Evolutionary conservation across 2,888 invertebrate genomes (phyloP), one percentile per base, ranked within the genome.

Genomic region (Dichetophora obliterata): DNA sequence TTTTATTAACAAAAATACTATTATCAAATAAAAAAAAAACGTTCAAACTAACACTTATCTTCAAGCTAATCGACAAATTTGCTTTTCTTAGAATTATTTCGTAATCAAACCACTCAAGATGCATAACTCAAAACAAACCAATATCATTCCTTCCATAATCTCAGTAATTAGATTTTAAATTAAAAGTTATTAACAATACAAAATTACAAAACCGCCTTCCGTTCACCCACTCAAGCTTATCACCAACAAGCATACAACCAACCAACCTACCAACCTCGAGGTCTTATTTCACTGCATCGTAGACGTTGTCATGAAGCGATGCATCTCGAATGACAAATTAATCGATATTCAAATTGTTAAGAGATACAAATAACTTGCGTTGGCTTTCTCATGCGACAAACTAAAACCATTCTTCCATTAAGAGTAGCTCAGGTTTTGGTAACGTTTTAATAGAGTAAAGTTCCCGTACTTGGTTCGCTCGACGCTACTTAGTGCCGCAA

Each of bases 371-470:
- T 8, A 63, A 14, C 11, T 27, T 31, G 27, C 9, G 31, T 14
- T 54, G 19, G 34, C 31, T 31, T 63, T 31, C n/a, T n/a, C 27
- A 34, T 54, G 69, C 52, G 69, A 70, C 69, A 70, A 70, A 50
- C 31, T 43, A 52, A 70, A 70, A 50, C 52, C 69, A 70, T 50
- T 70, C 27, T 70, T 70, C 69, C 69, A 70, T 70, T 54, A 70
- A 50, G 69, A 48, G 50, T 24, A 37, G 27, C 63, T 27, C 34
- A 63, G 34, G 27, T n/a, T 63, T 14, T n/a, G 27, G 16, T 16
- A 63, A 54, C 9, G 16, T 24, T 50, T 70, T 24, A 52, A 52
- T 37, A 48, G 43, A 48, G 43, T n/a, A 48, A 48, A 43, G 19
- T 68, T n/a, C 14, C 24, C 14, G 19, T 66, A 43, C 43, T 54